Conservation (phyloP, 2,113 vertebrate species). For the Sapayoa aenigma region DNA sequence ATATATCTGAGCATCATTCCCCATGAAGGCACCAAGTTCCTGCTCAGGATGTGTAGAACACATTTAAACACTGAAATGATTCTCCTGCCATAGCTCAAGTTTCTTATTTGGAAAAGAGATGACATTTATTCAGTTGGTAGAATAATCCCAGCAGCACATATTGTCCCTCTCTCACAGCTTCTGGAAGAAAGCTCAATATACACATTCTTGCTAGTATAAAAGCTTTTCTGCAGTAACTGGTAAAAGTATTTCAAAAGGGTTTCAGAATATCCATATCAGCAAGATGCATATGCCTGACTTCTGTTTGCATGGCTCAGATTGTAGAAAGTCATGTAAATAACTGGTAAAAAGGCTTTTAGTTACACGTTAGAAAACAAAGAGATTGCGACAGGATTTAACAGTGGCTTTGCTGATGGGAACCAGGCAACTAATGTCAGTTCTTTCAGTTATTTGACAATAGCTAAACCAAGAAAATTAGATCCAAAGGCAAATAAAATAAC, state of each 20-base stretch:
- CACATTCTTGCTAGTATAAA: background rate
- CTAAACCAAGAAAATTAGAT: background rate
- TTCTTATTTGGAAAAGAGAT: conserved; percentile 25
- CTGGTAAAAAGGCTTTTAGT: background rate
- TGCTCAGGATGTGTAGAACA: background rate
- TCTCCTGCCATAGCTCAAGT: background rate
- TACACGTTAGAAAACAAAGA: background rate
- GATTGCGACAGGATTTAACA: background rate
- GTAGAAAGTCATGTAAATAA: background rate
- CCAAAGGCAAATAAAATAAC: background rate
- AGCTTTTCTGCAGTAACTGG: background rate
- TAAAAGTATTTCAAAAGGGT: background rate
- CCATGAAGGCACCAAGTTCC: background rate
- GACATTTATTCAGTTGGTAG: conserved; percentile 31
- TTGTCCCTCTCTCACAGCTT: background rate
- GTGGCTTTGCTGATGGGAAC: background rate
- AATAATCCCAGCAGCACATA: conserved; percentile 7
- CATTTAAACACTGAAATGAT: background rate
- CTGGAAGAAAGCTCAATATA: conserved; percentile 20
- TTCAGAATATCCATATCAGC: background rate
- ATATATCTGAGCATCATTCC: background rate
- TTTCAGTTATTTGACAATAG: conserved; percentile 25
- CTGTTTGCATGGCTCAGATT: background rate
- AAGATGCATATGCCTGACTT: background rate
- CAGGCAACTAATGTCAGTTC: background rate